Evolutionary conservation across 1,140 invertebrate species (phyloP).

Genomic region (Drosophila guanche): DNA sequence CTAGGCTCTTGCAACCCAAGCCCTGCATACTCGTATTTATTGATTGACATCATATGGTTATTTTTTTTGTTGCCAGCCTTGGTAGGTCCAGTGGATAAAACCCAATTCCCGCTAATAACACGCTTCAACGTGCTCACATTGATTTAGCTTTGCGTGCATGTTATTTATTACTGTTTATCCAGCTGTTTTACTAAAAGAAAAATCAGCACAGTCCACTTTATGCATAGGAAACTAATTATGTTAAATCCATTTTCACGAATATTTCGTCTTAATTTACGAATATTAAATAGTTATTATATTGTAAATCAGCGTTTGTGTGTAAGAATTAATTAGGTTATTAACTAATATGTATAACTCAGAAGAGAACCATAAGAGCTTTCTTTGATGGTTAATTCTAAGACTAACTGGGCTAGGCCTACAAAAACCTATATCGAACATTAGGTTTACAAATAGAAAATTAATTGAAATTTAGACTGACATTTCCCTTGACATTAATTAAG

Average conservation of each 20-base stretch:
- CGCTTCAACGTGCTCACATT: constrained; percentile 77
- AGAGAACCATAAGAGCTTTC: background rate
- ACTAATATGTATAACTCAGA: constrained; percentile 49
- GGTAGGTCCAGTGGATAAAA: background rate
- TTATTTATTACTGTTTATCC: constrained; percentile 75
- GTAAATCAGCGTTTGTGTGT: constrained; percentile 61
- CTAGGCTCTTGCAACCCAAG: background rate
- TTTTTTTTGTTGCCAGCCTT: constrained; percentile 31
- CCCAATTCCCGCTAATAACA: constrained; percentile 59
- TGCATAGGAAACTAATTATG: constrained; percentile 62
- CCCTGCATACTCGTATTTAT: constrained; percentile 25
- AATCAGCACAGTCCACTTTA: background rate
- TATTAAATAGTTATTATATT: constrained; percentile 68
- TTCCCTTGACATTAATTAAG: constrained; percentile 74
- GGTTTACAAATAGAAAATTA: constrained; percentile 71
- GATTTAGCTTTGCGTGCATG: constrained; percentile 72
- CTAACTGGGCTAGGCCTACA: constrained; percentile 17
- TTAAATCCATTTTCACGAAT: constrained; percentile 61
- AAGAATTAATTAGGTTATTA: constrained; percentile 61
- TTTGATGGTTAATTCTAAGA: constrained; percentile 13
- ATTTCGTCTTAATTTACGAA: constrained; percentile 49
- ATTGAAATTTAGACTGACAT: constrained; percentile 66
- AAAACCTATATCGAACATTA: constrained; percentile 73
- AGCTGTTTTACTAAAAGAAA: constrained; percentile 24
- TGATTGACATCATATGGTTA: constrained; percentile 69